A percentile compares a stretch with the other conserved stretches of the same genome.
These are phyloP conservation scores for Saccostrea cuccullata DNA, from an alignment of 1,140 invertebrate species.

Conservation along the genomic window DNA sequence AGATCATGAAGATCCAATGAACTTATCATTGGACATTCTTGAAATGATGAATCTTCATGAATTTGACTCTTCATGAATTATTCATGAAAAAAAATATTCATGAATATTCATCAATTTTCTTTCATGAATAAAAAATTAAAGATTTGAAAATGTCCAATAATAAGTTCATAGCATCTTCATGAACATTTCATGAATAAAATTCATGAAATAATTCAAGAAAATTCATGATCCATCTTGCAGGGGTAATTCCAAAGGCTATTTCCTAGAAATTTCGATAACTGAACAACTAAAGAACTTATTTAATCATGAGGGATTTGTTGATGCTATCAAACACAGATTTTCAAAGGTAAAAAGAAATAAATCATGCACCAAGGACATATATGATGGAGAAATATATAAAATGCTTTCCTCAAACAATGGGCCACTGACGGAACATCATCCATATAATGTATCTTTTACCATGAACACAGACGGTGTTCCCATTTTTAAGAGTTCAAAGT, in stretches of 20 bases:
- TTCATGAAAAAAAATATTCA: no score
- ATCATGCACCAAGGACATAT: conserved; percentile 45
- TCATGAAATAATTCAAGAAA: no score
- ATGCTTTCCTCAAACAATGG: background rate
- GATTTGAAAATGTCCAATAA: no score
- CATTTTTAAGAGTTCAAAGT: conserved; percentile 54
- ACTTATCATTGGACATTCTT: no score
- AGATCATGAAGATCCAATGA: no score
- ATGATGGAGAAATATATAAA: conserved; percentile 42
- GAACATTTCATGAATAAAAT: no score
- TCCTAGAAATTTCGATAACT: conserved; percentile 42
- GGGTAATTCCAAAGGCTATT: conserved; percentile 39
- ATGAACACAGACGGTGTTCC: conserved; percentile 57
- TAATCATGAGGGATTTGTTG: conserved; percentile 13
- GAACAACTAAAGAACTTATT: conserved; percentile 29
- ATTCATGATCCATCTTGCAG: no score
- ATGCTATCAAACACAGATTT: background rate
- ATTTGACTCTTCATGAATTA: no score
- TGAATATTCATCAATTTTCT: no score
- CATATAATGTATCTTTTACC: conserved; percentile 53
- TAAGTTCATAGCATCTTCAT: no score
- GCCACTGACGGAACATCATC: background rate
- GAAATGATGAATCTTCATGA: no score
- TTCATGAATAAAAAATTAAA: no score
- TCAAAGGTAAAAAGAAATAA: conserved; percentile 16